phyloP scores from a whole-genome alignment of 2,888 invertebrate genomes.

The Monoplex corrugatus region DNA sequence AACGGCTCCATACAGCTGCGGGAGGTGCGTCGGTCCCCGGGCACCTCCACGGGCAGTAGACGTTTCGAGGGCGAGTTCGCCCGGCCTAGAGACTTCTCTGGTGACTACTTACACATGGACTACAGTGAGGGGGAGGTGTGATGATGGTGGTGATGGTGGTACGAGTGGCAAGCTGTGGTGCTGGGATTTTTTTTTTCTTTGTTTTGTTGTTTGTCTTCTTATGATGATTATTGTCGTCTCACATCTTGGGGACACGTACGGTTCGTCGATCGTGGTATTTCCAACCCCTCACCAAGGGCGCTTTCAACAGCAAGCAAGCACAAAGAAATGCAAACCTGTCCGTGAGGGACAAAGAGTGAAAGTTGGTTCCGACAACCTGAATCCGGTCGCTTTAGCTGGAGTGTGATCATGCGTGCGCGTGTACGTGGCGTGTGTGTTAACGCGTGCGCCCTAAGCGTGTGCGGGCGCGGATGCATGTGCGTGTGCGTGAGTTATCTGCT shows the following conservation, averaged over 20 bases:
- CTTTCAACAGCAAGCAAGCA: background rate
- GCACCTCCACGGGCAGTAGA: background rate
- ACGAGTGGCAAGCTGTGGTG: background rate
- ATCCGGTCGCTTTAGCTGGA: background rate
- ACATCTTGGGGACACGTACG: too few species aligned
- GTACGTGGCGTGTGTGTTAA: too few species aligned
- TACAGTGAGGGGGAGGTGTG: constrained; percentile 75
- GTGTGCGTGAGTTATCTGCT: too few species aligned
- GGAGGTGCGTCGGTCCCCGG: constrained; percentile 59
- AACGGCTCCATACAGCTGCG: constrained; percentile 74
- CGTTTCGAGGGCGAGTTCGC: constrained; percentile 54
- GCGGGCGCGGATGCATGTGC: too few species aligned
- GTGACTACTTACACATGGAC: constrained; percentile 74
- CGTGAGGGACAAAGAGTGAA: background rate
- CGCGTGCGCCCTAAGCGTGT: too few species aligned
- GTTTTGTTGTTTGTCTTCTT: background rate
- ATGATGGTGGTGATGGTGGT: constrained; percentile 35
- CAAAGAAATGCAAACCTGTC: background rate
- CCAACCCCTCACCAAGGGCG: background rate
- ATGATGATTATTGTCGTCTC: too few species aligned
- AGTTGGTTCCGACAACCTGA: background rate
- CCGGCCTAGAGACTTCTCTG: constrained; percentile 66
- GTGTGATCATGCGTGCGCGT: background rate
- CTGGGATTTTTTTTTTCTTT: background rate
- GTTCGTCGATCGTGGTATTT: too few species aligned